These are phyloP conservation scores for Porites divaricata DNA, from an alignment of 92 coral and sea anemone genomes.

Conservation along the genomic window DNA sequence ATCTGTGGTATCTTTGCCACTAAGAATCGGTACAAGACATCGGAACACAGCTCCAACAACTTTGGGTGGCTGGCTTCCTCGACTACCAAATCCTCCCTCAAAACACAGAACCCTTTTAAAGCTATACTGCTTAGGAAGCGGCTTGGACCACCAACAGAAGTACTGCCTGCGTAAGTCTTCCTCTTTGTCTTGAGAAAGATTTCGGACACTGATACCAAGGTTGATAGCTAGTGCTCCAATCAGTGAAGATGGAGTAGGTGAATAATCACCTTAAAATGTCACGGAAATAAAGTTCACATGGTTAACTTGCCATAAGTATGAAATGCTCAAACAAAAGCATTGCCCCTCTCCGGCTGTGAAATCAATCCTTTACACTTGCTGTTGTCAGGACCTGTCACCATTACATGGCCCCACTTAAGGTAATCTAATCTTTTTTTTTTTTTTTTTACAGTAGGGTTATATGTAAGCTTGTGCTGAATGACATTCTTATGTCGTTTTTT, in stretches of 20 bases:
- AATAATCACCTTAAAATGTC: constrained; percentile 74
- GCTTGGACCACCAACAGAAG: constrained; percentile 99
- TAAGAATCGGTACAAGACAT: constrained; percentile 87
- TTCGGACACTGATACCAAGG: constrained; percentile 82
- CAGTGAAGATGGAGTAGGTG: constrained; percentile 87
- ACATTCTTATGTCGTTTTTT: no score
- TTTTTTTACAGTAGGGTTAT: no score
- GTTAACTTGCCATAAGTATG: no score
- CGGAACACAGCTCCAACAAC: constrained; percentile 95
- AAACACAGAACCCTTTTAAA: constrained; percentile 86
- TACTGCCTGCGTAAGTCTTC: constrained; percentile 89
- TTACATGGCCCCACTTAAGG: no score
- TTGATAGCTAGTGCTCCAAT: constrained; percentile 82
- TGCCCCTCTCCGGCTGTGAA: no score
- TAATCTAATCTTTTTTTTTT: no score
- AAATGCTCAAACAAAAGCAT: no score
- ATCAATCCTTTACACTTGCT: no score
- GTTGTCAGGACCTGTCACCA: no score
- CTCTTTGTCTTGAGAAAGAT: constrained; percentile 85
- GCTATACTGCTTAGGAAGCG: constrained; percentile 79
- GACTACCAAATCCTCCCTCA: constrained; percentile 91
- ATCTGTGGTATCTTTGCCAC: constrained; percentile 60
- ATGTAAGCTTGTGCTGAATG: no score
- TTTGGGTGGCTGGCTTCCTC: constrained; percentile 74
- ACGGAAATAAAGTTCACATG: no score